Evolutionary conservation across 2,113 vertebrate genomes (phyloP).

Genomic region (Anser cygnoides): DNA sequence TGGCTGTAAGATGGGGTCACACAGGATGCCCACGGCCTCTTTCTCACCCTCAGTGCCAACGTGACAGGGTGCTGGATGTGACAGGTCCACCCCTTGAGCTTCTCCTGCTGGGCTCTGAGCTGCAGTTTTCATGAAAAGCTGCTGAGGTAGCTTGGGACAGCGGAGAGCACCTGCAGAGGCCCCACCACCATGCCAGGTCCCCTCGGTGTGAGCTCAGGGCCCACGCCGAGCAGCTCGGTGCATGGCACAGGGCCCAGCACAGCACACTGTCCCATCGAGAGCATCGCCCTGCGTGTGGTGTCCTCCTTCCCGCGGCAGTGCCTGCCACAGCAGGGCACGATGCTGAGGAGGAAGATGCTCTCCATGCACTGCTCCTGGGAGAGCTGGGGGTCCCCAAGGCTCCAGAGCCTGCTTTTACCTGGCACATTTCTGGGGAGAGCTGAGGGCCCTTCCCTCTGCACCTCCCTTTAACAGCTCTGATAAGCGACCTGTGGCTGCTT

Average conservation of each 20-base stretch:
- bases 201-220: not conserved
- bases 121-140: not conserved
- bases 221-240: not conserved
- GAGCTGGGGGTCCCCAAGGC: no score
- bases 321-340: not conserved
- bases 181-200: not conserved
- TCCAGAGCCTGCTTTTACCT: not conserved
- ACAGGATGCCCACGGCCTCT: no score
- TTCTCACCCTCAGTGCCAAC: rapidly evolving
- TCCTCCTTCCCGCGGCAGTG: not conserved
- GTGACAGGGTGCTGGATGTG: not conserved
- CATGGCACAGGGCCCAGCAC: no score
- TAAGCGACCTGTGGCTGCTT: rapidly evolving
- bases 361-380: not conserved
- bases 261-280: not conserved
- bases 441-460: not conserved
- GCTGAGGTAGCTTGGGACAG: not conserved
- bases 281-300: no score
- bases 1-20: not conserved
- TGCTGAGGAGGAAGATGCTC: not conserved
- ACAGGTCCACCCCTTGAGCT: not conserved
- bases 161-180: not conserved
- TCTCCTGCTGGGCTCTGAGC: not conserved
- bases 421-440: not conserved
- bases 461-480: not conserved